Conservation (phyloP, 2,797 vertebrate genomes). For the Pempheris klunzingeri region DNA sequence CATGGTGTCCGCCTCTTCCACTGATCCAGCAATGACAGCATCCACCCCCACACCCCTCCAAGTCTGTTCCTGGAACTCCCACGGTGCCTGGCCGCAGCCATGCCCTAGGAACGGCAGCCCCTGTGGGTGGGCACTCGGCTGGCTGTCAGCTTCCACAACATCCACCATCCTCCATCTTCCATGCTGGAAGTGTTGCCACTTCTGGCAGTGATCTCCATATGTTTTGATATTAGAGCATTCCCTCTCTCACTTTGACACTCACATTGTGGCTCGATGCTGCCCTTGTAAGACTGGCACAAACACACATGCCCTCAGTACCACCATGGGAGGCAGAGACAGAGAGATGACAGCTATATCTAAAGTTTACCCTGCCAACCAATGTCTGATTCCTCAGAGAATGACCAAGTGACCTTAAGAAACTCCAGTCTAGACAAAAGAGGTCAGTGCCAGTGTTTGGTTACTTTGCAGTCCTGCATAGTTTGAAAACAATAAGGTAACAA, state of each 20-base stretch:
- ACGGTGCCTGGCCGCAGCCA: slow-evolving; percentile 63
- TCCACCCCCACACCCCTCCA: slow-evolving; percentile 50
- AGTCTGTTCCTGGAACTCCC: slow-evolving; percentile 63
- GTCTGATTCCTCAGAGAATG: slow-evolving; percentile 59
- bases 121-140: slow-evolving; percentile 61
- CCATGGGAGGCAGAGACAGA: slow-evolving; percentile 65
- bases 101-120: slow-evolving; percentile 74
- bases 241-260: slow-evolving; percentile 65
- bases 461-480: slow-evolving; percentile 45
- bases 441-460: slow-evolving; percentile 46
- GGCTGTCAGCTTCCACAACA: slow-evolving; percentile 65
- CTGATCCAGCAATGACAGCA: slow-evolving; percentile 85
- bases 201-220: slow-evolving; percentile 68
- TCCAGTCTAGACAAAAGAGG: slow-evolving; percentile 61
- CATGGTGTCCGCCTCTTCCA: slow-evolving; percentile 68
- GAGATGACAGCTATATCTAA: slow-evolving; percentile 77
- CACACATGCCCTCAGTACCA: slow-evolving; percentile 66
- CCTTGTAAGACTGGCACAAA: slow-evolving; percentile 75
- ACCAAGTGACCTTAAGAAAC: slow-evolving; percentile 61
- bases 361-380: slow-evolving; percentile 60
- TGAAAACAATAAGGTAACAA: slow-evolving; percentile 39
- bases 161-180: slow-evolving; percentile 49
- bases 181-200: slow-evolving; percentile 63
- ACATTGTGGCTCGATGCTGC: slow-evolving; percentile 61
- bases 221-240: slow-evolving; percentile 58